phyloP scores from a whole-genome alignment of 2,888 invertebrate species.

The Linyphia triangularis region DNA sequence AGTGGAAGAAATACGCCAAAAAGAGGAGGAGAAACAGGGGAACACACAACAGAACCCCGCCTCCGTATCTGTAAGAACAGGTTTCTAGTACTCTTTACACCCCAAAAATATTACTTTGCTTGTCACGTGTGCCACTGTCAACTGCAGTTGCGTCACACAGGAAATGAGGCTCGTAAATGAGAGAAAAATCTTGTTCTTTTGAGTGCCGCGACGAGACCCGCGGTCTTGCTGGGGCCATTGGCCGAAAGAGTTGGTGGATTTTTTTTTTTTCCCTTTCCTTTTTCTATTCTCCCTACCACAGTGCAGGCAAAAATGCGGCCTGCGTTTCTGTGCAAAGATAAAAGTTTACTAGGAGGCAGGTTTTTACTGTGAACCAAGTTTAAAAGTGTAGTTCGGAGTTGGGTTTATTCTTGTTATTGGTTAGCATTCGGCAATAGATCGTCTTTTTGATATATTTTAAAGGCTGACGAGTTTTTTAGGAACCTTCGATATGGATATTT shows the following conservation, averaged over 20 bases:
- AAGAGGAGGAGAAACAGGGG: not conserved
- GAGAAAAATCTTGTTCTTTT: slow-evolving; percentile 51
- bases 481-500: no score
- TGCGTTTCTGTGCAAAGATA: slow-evolving; percentile 10
- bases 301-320: slow-evolving; percentile 1
- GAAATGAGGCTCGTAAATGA: slow-evolving; percentile 71
- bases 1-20: slow-evolving; percentile 11
- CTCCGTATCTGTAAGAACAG: slow-evolving; percentile 63
- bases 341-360: not conserved
- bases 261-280: not conserved
- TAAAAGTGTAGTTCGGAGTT: not conserved
- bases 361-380: not conserved
- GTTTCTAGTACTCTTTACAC: slow-evolving; percentile 60
- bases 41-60: slow-evolving; percentile 34
- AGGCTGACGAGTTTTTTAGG: no score
- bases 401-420: no score
- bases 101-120: slow-evolving; percentile 56
- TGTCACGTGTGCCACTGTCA: slow-evolving; percentile 68
- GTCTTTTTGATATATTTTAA: no score
- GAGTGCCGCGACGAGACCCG: slow-evolving; percentile 26
- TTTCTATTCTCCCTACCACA: not conserved
- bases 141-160: slow-evolving; percentile 71
- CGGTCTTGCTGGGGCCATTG: slow-evolving; percentile 57
- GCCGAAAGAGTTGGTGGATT: slow-evolving; percentile 21
- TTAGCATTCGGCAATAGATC: no score